Evolutionary conservation across 2,888 invertebrate species (phyloP), one percentile per base, ranked within the genome.

Genomic region (Synergus gifuensis): DNA sequence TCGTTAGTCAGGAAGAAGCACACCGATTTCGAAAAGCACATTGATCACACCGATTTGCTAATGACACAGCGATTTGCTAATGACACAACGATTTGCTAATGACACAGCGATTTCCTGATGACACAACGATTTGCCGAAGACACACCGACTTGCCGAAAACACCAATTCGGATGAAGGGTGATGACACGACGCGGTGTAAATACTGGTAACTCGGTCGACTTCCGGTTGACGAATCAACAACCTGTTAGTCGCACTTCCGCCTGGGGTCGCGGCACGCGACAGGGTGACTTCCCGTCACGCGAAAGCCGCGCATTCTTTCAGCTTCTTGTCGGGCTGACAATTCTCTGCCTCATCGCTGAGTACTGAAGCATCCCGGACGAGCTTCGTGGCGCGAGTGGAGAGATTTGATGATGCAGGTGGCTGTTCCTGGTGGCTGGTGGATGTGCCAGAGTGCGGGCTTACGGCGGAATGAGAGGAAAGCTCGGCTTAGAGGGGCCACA

Each of bases 401-500:
- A 66, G 28, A 40, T 66, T 40, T 76, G 18, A 42, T 76, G 79
- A 76, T 79, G 73, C 85, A 85, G 86, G 85, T 86, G 85, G 85
- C 85, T 83, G 83, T 81, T 62, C 60, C 78, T 82, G 81, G 85
- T 82, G 84, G 78, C 88, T 86, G 87, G 82, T 86, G 87, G 87
- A 88, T 89, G 88, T 89, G 88, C 87, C 89, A 84, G 88, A 87
- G 88, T 88, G 89, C 88, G 89, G 85, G 89, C 88, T 89, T 90
- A 90, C 89, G 86, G 86, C 88, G 87, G 88, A 89, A 90, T 88
- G 90, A 90, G 90, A 90, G 88, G 85, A 89, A 89, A 89, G 88
- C 89, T 89, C 86, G 85, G 88, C 88, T 88, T 86, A 87, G 85
- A 87, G 86, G 88, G 87, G 85, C 85, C 85, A 84, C 86, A 88